Base-by-base conservation (phyloP, 2,888 invertebrate genomes). In the Mimas tiliae region DNA sequence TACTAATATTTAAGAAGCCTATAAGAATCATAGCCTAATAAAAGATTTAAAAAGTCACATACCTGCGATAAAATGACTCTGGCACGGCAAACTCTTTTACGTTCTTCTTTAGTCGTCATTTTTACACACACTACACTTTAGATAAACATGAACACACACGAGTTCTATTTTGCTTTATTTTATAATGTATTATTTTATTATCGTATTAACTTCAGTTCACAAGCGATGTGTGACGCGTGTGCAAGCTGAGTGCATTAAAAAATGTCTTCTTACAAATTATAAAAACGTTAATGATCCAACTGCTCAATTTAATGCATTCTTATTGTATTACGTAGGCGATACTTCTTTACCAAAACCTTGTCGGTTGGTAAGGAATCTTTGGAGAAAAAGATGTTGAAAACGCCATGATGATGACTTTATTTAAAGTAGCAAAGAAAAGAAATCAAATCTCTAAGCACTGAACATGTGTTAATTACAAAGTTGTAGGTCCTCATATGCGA, bases 41-140 rank as follows among this genome's bases (percentile, higher is more conserved):
- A 4, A 27, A 27, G 1, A 27, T 27, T 27, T 27, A 50, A 19
- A 19, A 19, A 6, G 16, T 7, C 48, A 65, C 68, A 48, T 48
- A 69, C 69, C 67, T 69, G 69, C 45, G 69, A 69, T 45, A 69
- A 62, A 58, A 69, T 65, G 21, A 67, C 64, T 50, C 67, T 64
- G 1, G 64, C 45, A 21, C 69, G 33, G 58, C 65, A 64, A 34
- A 69, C 62, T 16, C 45, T 38, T 34, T 45, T 68, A 6, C 19
- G 48, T 45, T 66, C 66, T 53, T 68, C 64, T 16, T 47, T 63
- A 12, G 65, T 64, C 55, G 64, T 45, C 65, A 65, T 65, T 62
- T 50, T 65, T n/a, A 45, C 16, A 55, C 3, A 27, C 45, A 33
- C 38, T 47, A 42, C 63, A 63, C 27, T 63, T 48, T 21, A 58